Conservation (phyloP, 2,797 vertebrate species). For the Chrysolophus pictus region DNA sequence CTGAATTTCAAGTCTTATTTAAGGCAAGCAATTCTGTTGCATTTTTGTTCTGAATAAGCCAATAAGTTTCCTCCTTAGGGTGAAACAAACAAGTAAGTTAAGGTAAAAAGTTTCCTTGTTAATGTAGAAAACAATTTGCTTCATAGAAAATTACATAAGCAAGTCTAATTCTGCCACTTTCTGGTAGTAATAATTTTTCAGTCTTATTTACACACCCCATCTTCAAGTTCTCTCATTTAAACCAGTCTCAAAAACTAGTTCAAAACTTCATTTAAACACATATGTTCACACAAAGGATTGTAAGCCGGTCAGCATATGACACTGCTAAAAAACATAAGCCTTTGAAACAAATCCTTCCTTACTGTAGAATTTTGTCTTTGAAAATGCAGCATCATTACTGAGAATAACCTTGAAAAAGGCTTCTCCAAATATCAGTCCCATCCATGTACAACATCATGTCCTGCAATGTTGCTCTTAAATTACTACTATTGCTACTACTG, state of each 20-base stretch:
- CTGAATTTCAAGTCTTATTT: not conserved
- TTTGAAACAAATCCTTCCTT: not conserved
- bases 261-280: not conserved
- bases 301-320: not conserved
- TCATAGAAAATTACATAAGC: not conserved
- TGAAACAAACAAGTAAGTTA: not conserved
- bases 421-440: not conserved
- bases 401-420: not conserved
- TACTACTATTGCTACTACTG: too few relatives aligned
- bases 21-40: not conserved
- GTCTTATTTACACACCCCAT: not conserved
- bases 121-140: not conserved
- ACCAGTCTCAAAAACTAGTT: not conserved
- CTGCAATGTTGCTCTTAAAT: not conserved
- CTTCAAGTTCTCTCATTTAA: not conserved
- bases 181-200: not conserved
- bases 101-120: not conserved
- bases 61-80: not conserved
- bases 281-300: not conserved
- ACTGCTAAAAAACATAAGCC: not conserved
- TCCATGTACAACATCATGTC: not conserved
- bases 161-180: not conserved
- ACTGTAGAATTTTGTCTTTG: not conserved
- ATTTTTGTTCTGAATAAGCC: not conserved
- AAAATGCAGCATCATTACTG: not conserved